Conservation (phyloP, 2,888 invertebrate genomes). For the Adela reaumurella region DNA sequence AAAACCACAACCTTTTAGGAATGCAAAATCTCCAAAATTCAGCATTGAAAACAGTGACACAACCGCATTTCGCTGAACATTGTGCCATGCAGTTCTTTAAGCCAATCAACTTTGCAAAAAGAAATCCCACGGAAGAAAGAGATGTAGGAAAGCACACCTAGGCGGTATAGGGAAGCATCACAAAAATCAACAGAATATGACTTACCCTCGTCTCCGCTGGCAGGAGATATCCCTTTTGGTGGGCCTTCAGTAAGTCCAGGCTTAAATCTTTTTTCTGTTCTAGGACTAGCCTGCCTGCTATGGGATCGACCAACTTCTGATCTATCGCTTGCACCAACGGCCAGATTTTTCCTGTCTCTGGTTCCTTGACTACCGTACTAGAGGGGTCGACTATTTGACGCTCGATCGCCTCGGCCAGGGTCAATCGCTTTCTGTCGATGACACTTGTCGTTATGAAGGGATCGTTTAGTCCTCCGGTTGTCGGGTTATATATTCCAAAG, state of each 20-base stretch:
- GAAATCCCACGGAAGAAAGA: slow-evolving; percentile 36
- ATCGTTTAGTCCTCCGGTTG: slow-evolving; percentile 77
- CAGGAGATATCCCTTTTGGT: slow-evolving; percentile 82
- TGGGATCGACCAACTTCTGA: slow-evolving; percentile 68
- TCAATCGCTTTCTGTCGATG: slow-evolving; percentile 70
- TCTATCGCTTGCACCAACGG: slow-evolving; percentile 74
- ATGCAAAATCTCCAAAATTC: neutral
- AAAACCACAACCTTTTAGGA: neutral
- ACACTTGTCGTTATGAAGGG: slow-evolving; percentile 73
- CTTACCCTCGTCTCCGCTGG: slow-evolving; percentile 93
- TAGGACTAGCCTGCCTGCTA: slow-evolving; percentile 66
- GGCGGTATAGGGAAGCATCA: slow-evolving; percentile 38
- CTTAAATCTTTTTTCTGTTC: slow-evolving; percentile 54
- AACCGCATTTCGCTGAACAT: slow-evolving; percentile 10
- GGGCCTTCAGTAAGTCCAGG: slow-evolving; percentile 80
- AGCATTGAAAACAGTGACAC: neutral
- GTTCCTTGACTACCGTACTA: slow-evolving; percentile 81
- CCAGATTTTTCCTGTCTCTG: slow-evolving; percentile 69
- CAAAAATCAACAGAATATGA: slow-evolving; percentile 26
- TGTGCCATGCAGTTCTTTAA: slow-evolving; percentile 51
- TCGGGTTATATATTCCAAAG: slow-evolving; percentile 79
- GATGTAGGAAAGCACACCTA: slow-evolving; percentile 47
- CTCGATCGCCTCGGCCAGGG: slow-evolving; percentile 71
- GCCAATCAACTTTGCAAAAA: slow-evolving; percentile 40
- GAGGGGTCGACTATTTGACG: slow-evolving; percentile 79